A percentile compares a stretch with the other conserved stretches of the same genome.
Evolutionary conservation across 1,140 invertebrate genomes (phyloP).

Genomic region (Anthonomus grandis): DNA sequence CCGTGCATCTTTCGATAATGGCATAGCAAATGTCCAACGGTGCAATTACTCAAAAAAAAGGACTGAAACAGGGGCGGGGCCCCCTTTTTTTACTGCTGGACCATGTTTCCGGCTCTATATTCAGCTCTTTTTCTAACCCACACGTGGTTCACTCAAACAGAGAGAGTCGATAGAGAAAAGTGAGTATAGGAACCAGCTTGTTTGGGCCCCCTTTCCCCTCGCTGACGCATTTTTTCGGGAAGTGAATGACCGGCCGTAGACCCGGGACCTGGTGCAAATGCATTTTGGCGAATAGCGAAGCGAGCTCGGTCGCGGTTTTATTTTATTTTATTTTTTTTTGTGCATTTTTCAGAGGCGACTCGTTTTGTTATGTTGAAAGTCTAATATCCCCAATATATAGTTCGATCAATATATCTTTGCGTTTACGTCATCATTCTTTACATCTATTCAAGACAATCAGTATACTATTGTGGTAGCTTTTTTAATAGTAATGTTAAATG

Average conservation of each 20-base stretch:
- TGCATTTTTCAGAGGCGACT: slow-evolving; percentile 18
- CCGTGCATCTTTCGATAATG: slow-evolving; percentile 22
- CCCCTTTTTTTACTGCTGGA: slow-evolving; percentile 30
- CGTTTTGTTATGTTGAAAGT: slow-evolving; percentile 6
- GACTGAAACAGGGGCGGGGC: background rate
- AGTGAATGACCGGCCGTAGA: slow-evolving; percentile 42
- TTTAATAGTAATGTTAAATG: too few relatives aligned
- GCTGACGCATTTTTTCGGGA: too few relatives aligned
- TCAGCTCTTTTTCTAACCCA: slow-evolving; percentile 22
- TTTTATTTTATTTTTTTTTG: slow-evolving; percentile 6
- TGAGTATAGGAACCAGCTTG: slow-evolving; percentile 26
- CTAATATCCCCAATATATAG: too few relatives aligned
- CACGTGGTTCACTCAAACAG: background rate
- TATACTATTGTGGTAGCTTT: too few relatives aligned
- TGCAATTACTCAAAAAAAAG: slow-evolving; percentile 25
- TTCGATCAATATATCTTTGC: too few relatives aligned
- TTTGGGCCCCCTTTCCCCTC: too few relatives aligned
- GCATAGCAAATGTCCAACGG: slow-evolving; percentile 23
- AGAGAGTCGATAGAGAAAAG: slow-evolving; percentile 20
- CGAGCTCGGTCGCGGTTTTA: slow-evolving; percentile 7
- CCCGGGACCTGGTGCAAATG: slow-evolving; percentile 30
- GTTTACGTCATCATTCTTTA: too few relatives aligned
- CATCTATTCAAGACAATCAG: too few relatives aligned
- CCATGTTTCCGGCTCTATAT: slow-evolving; percentile 35
- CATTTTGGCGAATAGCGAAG: slow-evolving; percentile 30